Conservation (phyloP, 2,797 vertebrate species). For the Gymnothorax reevesii region DNA sequence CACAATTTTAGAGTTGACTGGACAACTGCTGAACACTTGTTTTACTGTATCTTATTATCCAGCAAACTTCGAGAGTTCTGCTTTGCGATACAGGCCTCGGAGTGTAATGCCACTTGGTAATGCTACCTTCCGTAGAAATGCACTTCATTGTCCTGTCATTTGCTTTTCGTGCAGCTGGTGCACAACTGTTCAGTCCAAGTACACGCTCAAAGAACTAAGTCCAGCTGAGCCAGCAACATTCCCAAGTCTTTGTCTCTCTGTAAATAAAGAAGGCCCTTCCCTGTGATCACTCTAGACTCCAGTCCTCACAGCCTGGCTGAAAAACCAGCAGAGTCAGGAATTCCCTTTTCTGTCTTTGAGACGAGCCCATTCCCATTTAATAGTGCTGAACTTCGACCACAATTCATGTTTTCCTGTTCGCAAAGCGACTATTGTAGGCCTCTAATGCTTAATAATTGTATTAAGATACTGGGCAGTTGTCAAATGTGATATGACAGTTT, state of each 20-base stretch:
- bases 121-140: not conserved
- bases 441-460: not conserved
- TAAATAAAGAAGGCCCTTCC: not conserved
- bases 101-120: not conserved
- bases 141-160: not conserved
- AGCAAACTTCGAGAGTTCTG: too few species aligned
- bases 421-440: not conserved
- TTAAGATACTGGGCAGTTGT: not conserved
- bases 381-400: not conserved
- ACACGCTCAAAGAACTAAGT: not conserved
- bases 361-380: not conserved
- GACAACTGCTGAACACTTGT: too few species aligned
- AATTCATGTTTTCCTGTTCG: not conserved
- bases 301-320: not conserved
- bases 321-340: not conserved
- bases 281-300: not conserved
- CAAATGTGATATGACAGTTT: not conserved
- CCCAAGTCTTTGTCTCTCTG: not conserved
- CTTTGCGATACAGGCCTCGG: too few species aligned
- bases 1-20: too few species aligned
- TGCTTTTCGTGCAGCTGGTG: not conserved
- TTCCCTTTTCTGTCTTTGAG: not conserved
- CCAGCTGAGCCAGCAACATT: not conserved
- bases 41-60: too few species aligned
- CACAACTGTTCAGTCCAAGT: not conserved